Evolutionary conservation across 2,888 invertebrate genomes (phyloP).

Genomic region (Eustalomyia histrio): DNA sequence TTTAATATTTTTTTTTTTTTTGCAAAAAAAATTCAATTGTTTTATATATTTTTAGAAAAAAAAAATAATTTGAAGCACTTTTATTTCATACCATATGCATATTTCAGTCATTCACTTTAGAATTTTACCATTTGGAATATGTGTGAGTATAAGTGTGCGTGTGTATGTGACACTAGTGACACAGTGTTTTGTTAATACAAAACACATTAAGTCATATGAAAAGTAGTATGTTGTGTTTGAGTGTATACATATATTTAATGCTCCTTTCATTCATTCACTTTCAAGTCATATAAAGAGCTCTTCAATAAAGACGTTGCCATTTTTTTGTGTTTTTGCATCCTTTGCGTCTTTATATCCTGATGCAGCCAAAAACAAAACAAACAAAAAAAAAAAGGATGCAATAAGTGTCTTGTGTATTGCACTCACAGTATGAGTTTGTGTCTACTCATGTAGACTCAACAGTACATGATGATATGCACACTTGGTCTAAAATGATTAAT

Average conservation of each 20-base stretch:
- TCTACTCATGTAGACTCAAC: background rate
- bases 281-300: slow-evolving; percentile 56
- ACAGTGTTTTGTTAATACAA: slow-evolving; percentile 60
- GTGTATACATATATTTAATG: slow-evolving; percentile 8
- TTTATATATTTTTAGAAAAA: slow-evolving; percentile 4
- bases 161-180: slow-evolving; percentile 61
- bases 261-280: slow-evolving; percentile 57
- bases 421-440: slow-evolving; percentile 35
- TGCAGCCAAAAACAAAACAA: background rate
- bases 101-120: background rate
- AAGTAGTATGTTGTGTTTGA: slow-evolving; percentile 4
- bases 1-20: slow-evolving; percentile 5
- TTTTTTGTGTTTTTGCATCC: slow-evolving; percentile 20
- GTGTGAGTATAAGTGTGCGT: background rate
- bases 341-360: slow-evolving; percentile 13
- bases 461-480: background rate
- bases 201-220: slow-evolving; percentile 9
- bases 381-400: slow-evolving; percentile 47
- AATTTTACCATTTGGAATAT: too few species aligned
- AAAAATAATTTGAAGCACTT: background rate
- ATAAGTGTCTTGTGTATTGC: slow-evolving; percentile 58
- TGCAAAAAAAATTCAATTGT: slow-evolving; percentile 21
- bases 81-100: slow-evolving; percentile 1
- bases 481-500: too few species aligned
- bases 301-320: slow-evolving; percentile 61